Evolutionary conservation across 2,113 vertebrate genomes (phyloP).

Genomic region (Chamaetylas fuelleborni): DNA sequence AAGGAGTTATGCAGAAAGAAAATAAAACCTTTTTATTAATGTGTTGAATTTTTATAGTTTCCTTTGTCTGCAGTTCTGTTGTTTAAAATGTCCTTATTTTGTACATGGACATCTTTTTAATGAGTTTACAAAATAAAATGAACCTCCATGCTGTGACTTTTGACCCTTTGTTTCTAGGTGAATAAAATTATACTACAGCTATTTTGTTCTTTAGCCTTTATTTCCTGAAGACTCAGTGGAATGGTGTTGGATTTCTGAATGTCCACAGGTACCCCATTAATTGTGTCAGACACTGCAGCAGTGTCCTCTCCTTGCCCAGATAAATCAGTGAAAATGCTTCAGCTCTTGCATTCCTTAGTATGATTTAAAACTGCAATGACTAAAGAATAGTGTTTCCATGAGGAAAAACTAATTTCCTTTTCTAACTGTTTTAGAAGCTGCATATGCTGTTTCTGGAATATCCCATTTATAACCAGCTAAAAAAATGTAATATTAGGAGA

Average conservation of each 20-base stretch:
- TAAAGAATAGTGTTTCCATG: neutral
- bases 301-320: neutral
- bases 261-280: neutral
- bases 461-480: neutral
- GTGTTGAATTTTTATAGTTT: conserved; percentile 24
- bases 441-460: neutral
- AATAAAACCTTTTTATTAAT: conserved; percentile 12
- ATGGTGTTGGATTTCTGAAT: neutral
- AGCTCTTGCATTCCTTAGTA: neutral
- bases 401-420: neutral
- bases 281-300: neutral
- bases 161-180: conserved; percentile 10
- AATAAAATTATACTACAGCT: neutral
- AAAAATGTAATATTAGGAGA: neutral
- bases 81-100: conserved; percentile 2
- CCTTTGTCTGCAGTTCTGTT: neutral
- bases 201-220: neutral
- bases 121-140: conserved; percentile 65
- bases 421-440: neutral
- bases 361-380: neutral
- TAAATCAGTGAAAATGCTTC: neutral
- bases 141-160: conserved; percentile 10
- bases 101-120: conserved; percentile 45
- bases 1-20: neutral
- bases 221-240: neutral